Evolutionary conservation across 2,888 invertebrate species (phyloP).

Genomic region (Anthrax anthrax): DNA sequence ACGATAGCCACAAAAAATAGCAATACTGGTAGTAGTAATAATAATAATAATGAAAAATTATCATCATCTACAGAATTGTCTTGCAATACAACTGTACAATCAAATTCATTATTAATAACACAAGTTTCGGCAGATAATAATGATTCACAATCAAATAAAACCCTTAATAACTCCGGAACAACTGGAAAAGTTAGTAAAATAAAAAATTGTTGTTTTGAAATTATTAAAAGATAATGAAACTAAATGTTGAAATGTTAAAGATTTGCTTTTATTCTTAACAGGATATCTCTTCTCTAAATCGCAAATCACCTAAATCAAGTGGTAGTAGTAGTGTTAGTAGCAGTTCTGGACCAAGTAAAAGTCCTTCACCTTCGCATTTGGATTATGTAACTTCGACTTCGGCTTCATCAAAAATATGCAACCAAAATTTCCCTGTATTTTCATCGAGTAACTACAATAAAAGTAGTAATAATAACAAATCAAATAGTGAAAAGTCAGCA

Average conservation of each 20-base stretch:
- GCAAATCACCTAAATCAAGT: not conserved
- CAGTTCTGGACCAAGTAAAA: not conserved
- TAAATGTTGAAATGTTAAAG: no score
- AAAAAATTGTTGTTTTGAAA: no score
- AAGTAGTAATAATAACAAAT: conserved; percentile 4
- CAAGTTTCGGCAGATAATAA: conserved; percentile 4
- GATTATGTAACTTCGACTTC: not conserved
- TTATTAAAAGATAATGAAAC: no score
- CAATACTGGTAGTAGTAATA: conserved; percentile 5
- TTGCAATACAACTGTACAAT: not conserved
- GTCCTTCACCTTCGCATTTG: not conserved
- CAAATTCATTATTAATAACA: conserved; percentile 10
- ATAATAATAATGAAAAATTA: no score
- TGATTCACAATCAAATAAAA: not conserved
- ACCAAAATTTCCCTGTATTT: not conserved
- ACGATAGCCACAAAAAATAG: conserved; percentile 9
- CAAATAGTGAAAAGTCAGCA: not conserved
- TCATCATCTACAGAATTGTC: conserved; percentile 7
- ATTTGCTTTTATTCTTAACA: no score
- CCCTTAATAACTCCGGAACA: not conserved
- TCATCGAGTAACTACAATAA: not conserved
- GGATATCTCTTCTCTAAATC: no score
- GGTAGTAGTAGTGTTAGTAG: not conserved
- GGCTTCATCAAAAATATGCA: no score
- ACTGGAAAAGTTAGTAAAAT: not conserved